A percentile compares a stretch with the other conserved stretches of the same genome.
phyloP scores from a whole-genome alignment of 2,113 vertebrate genomes.

The Burhinus bistriatus region DNA sequence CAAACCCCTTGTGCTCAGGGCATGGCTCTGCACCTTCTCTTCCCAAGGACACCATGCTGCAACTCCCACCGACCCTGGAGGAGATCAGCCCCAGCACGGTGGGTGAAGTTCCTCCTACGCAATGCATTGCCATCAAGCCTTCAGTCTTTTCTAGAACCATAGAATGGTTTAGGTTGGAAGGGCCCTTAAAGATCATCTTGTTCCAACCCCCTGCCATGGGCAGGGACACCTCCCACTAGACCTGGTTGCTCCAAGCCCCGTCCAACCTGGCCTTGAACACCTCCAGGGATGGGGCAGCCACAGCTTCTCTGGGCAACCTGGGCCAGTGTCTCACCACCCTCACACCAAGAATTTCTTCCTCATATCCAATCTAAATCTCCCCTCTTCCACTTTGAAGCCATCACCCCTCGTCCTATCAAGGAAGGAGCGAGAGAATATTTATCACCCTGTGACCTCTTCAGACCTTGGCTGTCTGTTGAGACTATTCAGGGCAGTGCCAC shows the following conservation, averaged over 20 bases:
- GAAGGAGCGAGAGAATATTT: not conserved
- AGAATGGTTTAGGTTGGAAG: not conserved
- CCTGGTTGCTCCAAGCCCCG: not conserved
- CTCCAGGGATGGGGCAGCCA: not conserved
- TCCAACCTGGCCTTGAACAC: not conserved
- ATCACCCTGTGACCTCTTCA: not conserved
- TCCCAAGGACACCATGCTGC: rapidly evolving
- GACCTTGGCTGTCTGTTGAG: not conserved
- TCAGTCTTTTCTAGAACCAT: not conserved
- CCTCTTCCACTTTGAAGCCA: not conserved
- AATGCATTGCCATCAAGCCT: not conserved
- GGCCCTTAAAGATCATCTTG: not conserved
- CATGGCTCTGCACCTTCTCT: too few relatives aligned
- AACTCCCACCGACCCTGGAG: rapidly evolving
- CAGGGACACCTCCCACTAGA: not conserved
- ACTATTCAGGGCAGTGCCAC: not conserved
- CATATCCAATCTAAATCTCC: not conserved
- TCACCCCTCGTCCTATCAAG: not conserved
- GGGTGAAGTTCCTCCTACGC: too few relatives aligned
- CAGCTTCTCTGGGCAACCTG: not conserved
- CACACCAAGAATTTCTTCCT: not conserved
- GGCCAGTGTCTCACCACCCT: too few relatives aligned
- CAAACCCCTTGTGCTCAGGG: too few relatives aligned
- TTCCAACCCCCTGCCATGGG: not conserved
- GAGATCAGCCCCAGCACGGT: too few relatives aligned